Evolutionary conservation across 2,797 vertebrate genomes (phyloP).

Genomic region (Atherinosoma microstoma): DNA sequence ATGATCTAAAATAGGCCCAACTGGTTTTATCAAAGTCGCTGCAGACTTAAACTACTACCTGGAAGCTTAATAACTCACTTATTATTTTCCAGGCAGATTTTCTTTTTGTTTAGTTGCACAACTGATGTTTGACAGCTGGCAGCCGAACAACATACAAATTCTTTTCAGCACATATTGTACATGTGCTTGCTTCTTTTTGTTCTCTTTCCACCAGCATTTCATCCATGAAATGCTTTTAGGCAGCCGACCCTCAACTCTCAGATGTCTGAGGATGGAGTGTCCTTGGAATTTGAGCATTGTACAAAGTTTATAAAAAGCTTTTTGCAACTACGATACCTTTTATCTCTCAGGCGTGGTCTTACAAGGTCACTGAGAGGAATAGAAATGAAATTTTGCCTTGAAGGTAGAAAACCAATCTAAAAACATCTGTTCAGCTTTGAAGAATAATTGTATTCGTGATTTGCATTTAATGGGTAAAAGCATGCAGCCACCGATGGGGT

Average conservation of each 20-base stretch:
- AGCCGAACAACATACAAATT: neutral
- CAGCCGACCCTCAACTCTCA: neutral
- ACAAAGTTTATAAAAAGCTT: constrained; percentile 14
- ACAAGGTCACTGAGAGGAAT: constrained; percentile 12
- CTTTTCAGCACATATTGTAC: neutral
- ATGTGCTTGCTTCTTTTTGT: neutral
- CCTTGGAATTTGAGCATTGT: constrained; percentile 13
- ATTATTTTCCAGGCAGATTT: neutral
- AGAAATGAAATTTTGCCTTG: constrained; percentile 34
- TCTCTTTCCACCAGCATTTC: neutral
- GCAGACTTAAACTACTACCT: neutral
- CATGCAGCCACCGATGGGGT: constrained; percentile 28
- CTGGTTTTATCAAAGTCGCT: constrained; percentile 14
- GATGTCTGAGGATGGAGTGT: neutral
- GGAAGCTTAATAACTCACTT: neutral
- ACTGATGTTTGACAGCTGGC: constrained; percentile 14
- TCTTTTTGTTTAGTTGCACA: neutral
- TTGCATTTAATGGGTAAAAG: constrained; percentile 41
- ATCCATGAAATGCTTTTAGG: constrained; percentile 5
- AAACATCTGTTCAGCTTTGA: constrained; percentile 52
- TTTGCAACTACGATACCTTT: neutral
- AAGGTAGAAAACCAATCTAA: constrained; percentile 44
- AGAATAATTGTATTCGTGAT: constrained; percentile 23
- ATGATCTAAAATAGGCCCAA: neutral
- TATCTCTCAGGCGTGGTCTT: neutral